Conservation (phyloP, 2,888 invertebrate species). For the Lithosia quadra region DNA sequence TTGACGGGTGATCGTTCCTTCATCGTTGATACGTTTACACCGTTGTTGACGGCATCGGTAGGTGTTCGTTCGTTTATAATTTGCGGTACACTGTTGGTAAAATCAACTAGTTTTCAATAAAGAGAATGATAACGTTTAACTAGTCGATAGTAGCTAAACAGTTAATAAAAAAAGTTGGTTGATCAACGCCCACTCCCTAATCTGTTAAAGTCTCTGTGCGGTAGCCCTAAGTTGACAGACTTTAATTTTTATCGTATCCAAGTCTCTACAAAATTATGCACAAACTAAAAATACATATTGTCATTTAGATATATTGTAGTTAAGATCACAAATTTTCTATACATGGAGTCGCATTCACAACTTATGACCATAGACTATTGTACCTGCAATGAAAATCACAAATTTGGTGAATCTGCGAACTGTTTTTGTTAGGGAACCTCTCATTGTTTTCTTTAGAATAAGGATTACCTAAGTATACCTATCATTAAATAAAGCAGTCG, state of each 20-base stretch:
- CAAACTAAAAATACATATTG: slow-evolving; percentile 57
- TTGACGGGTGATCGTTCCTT: too few relatives aligned
- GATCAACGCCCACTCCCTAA: too few relatives aligned
- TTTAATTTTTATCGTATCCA: slow-evolving; percentile 51
- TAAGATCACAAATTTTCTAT: slow-evolving; percentile 37
- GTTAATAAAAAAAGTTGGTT: too few relatives aligned
- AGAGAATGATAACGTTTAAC: too few relatives aligned
- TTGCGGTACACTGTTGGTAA: too few relatives aligned
- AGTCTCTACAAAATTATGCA: slow-evolving; percentile 68
- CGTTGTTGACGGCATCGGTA: too few relatives aligned
- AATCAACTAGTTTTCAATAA: too few relatives aligned
- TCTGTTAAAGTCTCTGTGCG: too few relatives aligned
- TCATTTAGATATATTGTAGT: slow-evolving; percentile 33
- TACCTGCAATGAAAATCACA: slow-evolving; percentile 42
- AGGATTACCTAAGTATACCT: slow-evolving; percentile 7
- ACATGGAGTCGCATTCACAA: slow-evolving; percentile 59
- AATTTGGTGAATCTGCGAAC: slow-evolving; percentile 45
- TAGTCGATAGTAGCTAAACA: too few relatives aligned
- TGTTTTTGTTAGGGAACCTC: slow-evolving; percentile 31
- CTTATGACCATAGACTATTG: slow-evolving; percentile 49
- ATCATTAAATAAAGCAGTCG: slow-evolving; percentile 51
- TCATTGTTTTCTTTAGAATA: slow-evolving; percentile 33
- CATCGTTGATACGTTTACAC: too few relatives aligned
- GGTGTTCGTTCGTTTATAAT: too few relatives aligned
- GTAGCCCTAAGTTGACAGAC: slow-evolving; percentile 31